These are phyloP conservation scores for Drosophila jambulina DNA, from an alignment of 1,140 invertebrate genomes.

Conservation along the genomic window DNA sequence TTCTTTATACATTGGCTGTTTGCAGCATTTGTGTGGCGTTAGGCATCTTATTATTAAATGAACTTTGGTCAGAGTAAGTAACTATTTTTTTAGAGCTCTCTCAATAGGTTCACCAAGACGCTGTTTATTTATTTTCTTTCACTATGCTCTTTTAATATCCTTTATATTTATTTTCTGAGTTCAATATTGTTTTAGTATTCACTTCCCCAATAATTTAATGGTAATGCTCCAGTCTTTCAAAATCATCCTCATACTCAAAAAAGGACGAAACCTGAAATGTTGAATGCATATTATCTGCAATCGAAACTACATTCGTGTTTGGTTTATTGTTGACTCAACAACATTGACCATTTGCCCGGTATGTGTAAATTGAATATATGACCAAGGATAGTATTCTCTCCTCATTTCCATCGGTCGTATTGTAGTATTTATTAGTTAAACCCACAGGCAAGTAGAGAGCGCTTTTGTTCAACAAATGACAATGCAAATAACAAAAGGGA, in stretches of 20 bases:
- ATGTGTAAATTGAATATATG: conserved; percentile 27
- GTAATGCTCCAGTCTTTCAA: not conserved
- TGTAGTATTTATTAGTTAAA: conserved; percentile 77
- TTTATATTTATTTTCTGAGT: not conserved
- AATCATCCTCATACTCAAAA: not conserved
- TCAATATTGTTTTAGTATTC: not conserved
- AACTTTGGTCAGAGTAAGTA: too few species aligned
- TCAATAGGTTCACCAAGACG: too few species aligned
- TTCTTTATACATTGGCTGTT: too few species aligned
- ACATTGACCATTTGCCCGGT: conserved; percentile 39
- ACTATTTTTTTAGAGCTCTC: too few species aligned
- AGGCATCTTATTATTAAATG: too few species aligned
- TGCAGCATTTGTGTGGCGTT: too few species aligned
- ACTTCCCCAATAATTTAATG: too few species aligned
- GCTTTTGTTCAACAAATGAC: conserved; percentile 79
- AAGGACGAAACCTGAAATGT: too few species aligned
- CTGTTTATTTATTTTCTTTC: too few species aligned
- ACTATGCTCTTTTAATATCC: too few species aligned
- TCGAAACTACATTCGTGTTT: conserved; percentile 33
- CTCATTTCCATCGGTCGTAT: not conserved
- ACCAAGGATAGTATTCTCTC: not conserved
- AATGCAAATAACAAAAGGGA: conserved; percentile 72
- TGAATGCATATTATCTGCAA: conserved; percentile 19
- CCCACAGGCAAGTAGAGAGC: conserved; percentile 62
- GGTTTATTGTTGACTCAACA: conserved; percentile 48